Evolutionary conservation across 2,797 vertebrate species (phyloP).

Genomic region (Borostomias antarcticus): DNA sequence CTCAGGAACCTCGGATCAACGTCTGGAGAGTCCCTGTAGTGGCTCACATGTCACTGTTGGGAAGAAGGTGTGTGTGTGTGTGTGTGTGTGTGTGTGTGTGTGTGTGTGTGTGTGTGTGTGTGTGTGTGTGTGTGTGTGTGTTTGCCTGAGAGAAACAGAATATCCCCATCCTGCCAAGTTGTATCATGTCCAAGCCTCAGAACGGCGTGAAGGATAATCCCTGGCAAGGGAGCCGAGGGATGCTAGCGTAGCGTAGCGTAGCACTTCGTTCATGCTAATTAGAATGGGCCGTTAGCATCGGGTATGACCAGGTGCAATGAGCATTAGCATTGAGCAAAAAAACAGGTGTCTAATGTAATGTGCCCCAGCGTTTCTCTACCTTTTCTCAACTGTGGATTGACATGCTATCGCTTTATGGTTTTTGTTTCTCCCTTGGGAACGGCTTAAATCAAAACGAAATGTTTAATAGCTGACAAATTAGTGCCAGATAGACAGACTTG

Average conservation of each 20-base stretch:
- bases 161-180: conserved; percentile 27
- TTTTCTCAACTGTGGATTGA: neutral
- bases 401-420: neutral
- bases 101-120: neutral
- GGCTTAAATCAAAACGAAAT: neutral
- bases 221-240: conserved; percentile 34
- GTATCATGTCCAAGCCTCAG: conserved; percentile 30
- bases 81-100: neutral
- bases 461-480: neutral
- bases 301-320: neutral
- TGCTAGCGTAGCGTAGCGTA: conserved; percentile 19
- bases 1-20: neutral
- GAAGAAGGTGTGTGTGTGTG: conserved; percentile 15
- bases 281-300: neutral
- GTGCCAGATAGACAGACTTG: neutral
- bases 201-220: conserved; percentile 19
- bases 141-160: neutral
- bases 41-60: conserved; percentile 9
- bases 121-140: neutral
- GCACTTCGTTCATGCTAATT: neutral
- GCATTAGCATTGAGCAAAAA: neutral
- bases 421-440: neutral
- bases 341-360: conserved; percentile 12
- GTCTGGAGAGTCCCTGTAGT: conserved; percentile 20
- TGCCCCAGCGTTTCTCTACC: neutral